A percentile compares a stretch with the other conserved stretches of the same genome.
These are phyloP conservation scores for Dromiciops gliroides DNA, from an alignment of 2,113 vertebrate species.

Conservation along the genomic window DNA sequence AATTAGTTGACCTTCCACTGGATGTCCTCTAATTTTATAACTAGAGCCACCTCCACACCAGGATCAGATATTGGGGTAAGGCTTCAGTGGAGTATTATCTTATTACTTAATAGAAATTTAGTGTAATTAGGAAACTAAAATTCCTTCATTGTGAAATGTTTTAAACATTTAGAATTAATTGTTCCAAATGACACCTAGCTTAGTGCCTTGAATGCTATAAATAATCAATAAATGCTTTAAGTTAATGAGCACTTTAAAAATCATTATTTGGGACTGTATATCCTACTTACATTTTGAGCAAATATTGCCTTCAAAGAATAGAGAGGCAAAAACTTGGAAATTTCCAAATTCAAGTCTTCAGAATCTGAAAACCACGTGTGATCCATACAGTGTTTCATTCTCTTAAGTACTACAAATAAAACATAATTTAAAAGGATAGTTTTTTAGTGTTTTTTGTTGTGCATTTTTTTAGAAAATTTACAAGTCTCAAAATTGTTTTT, in stretches of 20 bases:
- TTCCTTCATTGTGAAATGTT: background rate
- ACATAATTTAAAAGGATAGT: background rate
- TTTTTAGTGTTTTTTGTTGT: no score
- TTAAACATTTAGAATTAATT: background rate
- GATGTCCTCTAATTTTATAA: background rate
- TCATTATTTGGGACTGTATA: background rate
- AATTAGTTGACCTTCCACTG: background rate
- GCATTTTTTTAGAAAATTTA: background rate
- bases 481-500: background rate
- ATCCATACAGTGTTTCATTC: background rate
- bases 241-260: background rate
- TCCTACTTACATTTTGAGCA: background rate
- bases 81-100: background rate
- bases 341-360: background rate
- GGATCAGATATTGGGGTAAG: background rate
- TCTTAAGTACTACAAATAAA: background rate
- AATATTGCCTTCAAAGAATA: background rate
- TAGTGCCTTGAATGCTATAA: background rate
- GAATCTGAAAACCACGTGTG: background rate
- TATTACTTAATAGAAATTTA: background rate
- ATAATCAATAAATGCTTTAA: background rate
- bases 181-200: background rate
- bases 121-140: background rate
- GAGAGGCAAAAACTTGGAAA: background rate
- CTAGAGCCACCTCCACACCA: background rate